Evolutionary conservation across 2,797 vertebrate genomes (phyloP).

Genomic region (Typhlichthys subterraneus): DNA sequence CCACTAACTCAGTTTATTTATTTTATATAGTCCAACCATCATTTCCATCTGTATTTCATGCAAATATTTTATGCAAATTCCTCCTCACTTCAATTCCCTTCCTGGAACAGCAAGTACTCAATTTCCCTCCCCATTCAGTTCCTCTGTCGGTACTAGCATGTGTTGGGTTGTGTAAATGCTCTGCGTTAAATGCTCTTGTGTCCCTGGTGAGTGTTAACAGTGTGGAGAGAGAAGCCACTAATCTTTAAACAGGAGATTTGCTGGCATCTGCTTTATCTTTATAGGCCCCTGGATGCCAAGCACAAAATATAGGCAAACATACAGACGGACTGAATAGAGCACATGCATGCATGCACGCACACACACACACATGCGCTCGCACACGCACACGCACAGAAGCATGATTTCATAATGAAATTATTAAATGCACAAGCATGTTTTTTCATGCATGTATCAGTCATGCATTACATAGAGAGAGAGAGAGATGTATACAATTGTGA

Average conservation of each 20-base stretch:
- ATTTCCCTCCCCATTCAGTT: slow-evolving; percentile 24
- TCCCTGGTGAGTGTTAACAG: slow-evolving; percentile 93
- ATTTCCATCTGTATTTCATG: too few relatives aligned
- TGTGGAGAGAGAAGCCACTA: slow-evolving; percentile 88
- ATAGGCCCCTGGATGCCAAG: slow-evolving; percentile 87
- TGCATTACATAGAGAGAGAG: too few relatives aligned
- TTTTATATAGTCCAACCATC: not conserved
- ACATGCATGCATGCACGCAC: slow-evolving; percentile 27
- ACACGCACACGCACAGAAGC: slow-evolving; percentile 1
- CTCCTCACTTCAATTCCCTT: slow-evolving; percentile 1
- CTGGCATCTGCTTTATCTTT: slow-evolving; percentile 98
- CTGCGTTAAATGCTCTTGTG: slow-evolving; percentile 66
- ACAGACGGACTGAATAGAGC: slow-evolving; percentile 28
- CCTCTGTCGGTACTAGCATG: slow-evolving; percentile 58
- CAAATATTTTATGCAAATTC: not conserved
- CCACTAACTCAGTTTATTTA: not conserved
- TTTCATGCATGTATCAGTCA: too few relatives aligned
- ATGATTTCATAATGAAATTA: too few relatives aligned
- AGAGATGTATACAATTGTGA: too few relatives aligned
- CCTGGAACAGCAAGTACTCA: not conserved
- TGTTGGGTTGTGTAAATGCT: slow-evolving; percentile 67
- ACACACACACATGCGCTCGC: slow-evolving; percentile 5
- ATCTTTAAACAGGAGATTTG: slow-evolving; percentile 96
- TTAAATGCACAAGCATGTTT: too few relatives aligned
- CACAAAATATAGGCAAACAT: slow-evolving; percentile 50